A percentile compares a stretch with the other conserved stretches of the same genome.
phyloP scores from a whole-genome alignment of 2,113 vertebrate species.

The Gracilinanus agilis region DNA sequence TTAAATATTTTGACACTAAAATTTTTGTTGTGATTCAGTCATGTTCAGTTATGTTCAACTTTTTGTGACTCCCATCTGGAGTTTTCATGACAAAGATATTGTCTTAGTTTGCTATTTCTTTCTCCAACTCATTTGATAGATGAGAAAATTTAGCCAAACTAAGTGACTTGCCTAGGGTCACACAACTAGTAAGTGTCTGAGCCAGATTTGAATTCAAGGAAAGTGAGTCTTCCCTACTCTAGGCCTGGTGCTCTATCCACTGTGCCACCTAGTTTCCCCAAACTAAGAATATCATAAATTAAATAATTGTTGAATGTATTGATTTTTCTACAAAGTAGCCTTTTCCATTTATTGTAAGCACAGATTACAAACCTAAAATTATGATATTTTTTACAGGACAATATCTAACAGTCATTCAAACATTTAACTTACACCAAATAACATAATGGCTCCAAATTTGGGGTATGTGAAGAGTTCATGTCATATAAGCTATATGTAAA shows the following conservation, averaged over 20 bases:
- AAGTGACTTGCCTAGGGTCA: neutral
- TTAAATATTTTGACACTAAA: neutral
- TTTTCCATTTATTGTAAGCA: neutral
- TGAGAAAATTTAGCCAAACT: neutral
- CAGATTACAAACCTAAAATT: slow-evolving; percentile 25
- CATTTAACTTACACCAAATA: neutral
- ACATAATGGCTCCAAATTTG: slow-evolving; percentile 17
- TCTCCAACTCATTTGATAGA: neutral
- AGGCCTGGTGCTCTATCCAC: neutral
- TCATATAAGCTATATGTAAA: slow-evolving; percentile 34
- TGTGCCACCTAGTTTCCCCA: neutral
- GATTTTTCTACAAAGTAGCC: neutral
- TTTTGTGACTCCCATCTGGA: neutral
- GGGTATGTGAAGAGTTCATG: neutral
- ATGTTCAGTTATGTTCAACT: neutral
- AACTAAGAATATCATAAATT: neutral
- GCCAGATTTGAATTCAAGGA: neutral
- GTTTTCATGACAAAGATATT: neutral
- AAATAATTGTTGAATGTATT: slow-evolving; percentile 37
- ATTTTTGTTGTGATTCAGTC: neutral
- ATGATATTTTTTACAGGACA: neutral
- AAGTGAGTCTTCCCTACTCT: neutral
- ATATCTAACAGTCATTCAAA: neutral
- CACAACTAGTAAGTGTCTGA: neutral
- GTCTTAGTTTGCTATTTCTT: neutral